Base-by-base conservation (phyloP, 2,113 vertebrate genomes). In the Tupaia tana region DNA sequence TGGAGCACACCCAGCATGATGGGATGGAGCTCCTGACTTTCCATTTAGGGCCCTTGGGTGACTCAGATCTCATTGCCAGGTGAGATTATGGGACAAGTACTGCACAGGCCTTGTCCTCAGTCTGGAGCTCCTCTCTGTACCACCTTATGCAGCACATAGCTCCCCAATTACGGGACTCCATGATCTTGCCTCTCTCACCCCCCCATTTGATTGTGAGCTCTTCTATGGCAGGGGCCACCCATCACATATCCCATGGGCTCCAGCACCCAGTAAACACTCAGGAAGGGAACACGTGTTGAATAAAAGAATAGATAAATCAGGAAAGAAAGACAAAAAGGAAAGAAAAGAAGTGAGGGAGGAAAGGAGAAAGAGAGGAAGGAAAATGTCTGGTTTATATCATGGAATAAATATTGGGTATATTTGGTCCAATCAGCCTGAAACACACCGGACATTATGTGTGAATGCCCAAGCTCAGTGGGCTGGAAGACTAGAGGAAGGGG, bases 81-180 rank as follows among this genome's bases (percentile, higher is more conserved):
- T 13, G 74, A 86, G 27, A 31, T 1, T 18, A 12, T 0, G 0
- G 24, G 27, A 20, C 56, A 20, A n/a, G 9, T 9, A 9, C 10
- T 11, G 0, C 4, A 1, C 31, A 69, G 78, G 15, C 73, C 52
- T 54, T 19, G 43, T 73, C 22, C 77, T 61, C 59, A 29, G 9
- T 14, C 43, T 54, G 69, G 69, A 78, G 7, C 31, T 59, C 20
- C 13, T 4, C 43, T 58, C 14, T 11, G 0, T 1, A 43, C 75
- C 43, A 34, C 61, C 34, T 4, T 24, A 0, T 1, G 31, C 25
- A 10, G 20, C 7, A 2, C 2, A 19, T 1, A 13, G 29, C 10
- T 7, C 54, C 54, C 12, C 12, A 19, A 0, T 52, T 63, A 14
- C 22, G 43, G 43, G 43, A 43, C 43, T 43, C 43, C 43, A 43